These are phyloP conservation scores for Myocastor coypus DNA, from an alignment of 2,113 vertebrate species.

Conservation along the genomic window DNA sequence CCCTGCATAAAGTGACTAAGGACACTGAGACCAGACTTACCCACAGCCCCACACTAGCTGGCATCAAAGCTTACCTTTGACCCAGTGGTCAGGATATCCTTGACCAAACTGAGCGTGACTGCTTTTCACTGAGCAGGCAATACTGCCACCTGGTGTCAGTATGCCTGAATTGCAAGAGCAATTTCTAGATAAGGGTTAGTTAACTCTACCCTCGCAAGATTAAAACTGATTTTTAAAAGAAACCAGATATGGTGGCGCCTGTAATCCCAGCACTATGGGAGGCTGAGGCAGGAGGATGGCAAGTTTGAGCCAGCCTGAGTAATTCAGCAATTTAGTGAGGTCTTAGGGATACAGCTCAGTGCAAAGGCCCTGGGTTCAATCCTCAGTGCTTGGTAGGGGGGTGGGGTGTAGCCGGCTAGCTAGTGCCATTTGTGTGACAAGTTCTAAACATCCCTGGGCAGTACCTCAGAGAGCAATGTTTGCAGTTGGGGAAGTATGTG, in stretches of 20 bases:
- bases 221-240: slow-evolving; percentile 26
- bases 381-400: background rate
- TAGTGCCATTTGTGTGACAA: background rate
- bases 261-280: background rate
- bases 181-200: accelerated
- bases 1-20: background rate
- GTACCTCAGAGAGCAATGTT: background rate
- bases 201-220: background rate
- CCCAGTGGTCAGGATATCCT: background rate
- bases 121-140: background rate
- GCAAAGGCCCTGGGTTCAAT: background rate
- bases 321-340: background rate
- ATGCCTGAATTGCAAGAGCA: slow-evolving; percentile 57
- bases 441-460: background rate
- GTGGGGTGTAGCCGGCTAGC: background rate
- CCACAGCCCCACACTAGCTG: background rate
- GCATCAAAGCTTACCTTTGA: background rate
- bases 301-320: background rate
- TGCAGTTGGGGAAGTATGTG: background rate
- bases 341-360: background rate
- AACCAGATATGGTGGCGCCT: background rate
- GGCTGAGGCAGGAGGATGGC: background rate
- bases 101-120: background rate
- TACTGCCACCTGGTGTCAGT: slow-evolving; percentile 57
- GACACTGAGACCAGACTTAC: background rate